Conservation (phyloP, 2,113 vertebrate species). For the Malurus melanocephalus region DNA sequence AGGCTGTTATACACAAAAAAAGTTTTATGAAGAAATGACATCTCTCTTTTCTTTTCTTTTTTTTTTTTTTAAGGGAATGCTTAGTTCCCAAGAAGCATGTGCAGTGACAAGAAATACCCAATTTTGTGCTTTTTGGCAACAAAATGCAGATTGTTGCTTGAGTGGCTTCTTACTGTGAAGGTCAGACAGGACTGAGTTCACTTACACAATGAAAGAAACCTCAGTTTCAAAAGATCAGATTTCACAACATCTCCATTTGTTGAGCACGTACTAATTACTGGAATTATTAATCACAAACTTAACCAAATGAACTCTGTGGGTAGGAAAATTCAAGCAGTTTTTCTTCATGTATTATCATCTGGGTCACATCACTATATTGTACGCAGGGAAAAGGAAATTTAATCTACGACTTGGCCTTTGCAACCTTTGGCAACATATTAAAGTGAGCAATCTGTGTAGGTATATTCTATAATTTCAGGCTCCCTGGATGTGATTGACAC, state of each 20-base stretch:
- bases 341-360: not conserved
- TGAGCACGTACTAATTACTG: not conserved
- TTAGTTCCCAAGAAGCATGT: not conserved
- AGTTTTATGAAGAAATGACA: not conserved
- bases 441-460: not conserved
- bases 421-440: not conserved
- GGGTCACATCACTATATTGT: not conserved
- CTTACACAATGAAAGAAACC: not conserved
- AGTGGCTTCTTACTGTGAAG: not conserved
- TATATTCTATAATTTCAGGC: not conserved
- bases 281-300: not conserved
- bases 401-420: not conserved
- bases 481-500: not conserved
- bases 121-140: not conserved
- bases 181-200: not conserved
- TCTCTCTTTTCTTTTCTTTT: not conserved
- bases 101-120: not conserved
- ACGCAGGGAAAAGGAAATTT: not conserved
- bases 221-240: not conserved
- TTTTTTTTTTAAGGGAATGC: not conserved
- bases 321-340: not conserved
- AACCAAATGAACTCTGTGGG: not conserved
- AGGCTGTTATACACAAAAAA: not conserved
- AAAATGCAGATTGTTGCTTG: fast-evolving
- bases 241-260: not conserved